A percentile compares a stretch with the other conserved stretches of the same genome.
These are phyloP conservation scores for Orthosia gothica DNA, from an alignment of 2,888 invertebrate genomes.

Conservation along the genomic window DNA sequence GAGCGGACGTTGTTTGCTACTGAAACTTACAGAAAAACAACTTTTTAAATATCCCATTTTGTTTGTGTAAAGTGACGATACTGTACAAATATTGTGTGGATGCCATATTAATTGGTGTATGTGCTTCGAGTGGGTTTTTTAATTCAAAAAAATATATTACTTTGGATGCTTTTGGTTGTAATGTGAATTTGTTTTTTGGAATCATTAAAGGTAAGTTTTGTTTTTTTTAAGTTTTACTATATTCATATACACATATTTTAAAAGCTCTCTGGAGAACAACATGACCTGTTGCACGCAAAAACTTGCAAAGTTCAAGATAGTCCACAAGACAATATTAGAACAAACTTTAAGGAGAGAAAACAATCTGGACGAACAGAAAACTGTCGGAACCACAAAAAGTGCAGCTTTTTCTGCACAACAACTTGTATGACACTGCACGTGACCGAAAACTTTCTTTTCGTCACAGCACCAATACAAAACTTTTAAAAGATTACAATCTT, in stretches of 20 bases:
- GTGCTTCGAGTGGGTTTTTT: slow-evolving; percentile 71
- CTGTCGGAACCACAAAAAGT: slow-evolving; percentile 7
- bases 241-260: neutral
- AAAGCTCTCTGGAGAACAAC: neutral
- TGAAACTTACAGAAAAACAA: slow-evolving; percentile 37
- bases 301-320: neutral
- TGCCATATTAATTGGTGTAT: slow-evolving; percentile 66
- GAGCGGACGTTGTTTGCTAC: slow-evolving; percentile 70
- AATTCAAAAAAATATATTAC: slow-evolving; percentile 65
- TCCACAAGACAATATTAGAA: neutral
- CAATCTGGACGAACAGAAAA: slow-evolving; percentile 1
- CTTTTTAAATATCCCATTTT: slow-evolving; percentile 35
- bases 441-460: slow-evolving; percentile 58
- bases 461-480: slow-evolving; percentile 32
- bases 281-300: slow-evolving; percentile 20
- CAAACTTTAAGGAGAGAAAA: slow-evolving; percentile 14
- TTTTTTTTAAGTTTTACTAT: neutral
- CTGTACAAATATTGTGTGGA: slow-evolving; percentile 52
- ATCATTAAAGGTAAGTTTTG: slow-evolving; percentile 74
- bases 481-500: slow-evolving; percentile 36
- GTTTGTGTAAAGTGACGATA: slow-evolving; percentile 70
- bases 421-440: slow-evolving; percentile 39
- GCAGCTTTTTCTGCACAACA: slow-evolving; percentile 17
- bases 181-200: slow-evolving; percentile 76
- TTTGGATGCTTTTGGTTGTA: slow-evolving; percentile 74